phyloP scores from a whole-genome alignment of 2,797 vertebrate species.

The Anableps anableps region DNA sequence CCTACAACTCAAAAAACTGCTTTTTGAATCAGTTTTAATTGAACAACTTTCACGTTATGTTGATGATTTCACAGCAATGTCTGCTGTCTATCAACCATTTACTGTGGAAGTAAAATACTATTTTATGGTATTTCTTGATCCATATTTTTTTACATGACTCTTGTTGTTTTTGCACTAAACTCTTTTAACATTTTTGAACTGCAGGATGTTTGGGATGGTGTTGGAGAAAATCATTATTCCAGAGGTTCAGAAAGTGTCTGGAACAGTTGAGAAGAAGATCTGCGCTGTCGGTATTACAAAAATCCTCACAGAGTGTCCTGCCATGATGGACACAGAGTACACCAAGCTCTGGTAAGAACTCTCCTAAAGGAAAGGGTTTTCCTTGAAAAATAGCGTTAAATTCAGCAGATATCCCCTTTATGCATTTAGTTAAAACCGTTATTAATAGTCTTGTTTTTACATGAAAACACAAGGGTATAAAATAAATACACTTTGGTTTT shows the following conservation, averaged over 20 bases:
- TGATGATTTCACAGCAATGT: not conserved
- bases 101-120: not conserved
- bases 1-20: not conserved
- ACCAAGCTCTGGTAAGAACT: conserved; percentile 92
- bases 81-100: not conserved
- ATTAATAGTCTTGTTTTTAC: too few species aligned
- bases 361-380: not conserved
- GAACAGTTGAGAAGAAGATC: conserved; percentile 96
- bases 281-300: conserved; percentile 98
- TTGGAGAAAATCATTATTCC: conserved; percentile 98
- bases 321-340: conserved; percentile 99
- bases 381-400: not conserved
- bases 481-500: too few species aligned
- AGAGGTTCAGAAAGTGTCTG: conserved; percentile 98
- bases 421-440: too few species aligned
- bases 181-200: conserved; percentile 19
- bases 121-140: not conserved
- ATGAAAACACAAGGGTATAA: too few species aligned
- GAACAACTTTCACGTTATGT: not conserved
- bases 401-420: too few species aligned
- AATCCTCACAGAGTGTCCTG: conserved; percentile 93
- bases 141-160: not conserved
- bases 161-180: not conserved
- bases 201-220: conserved; percentile 99
- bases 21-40: not conserved